A percentile compares a stretch with the other conserved stretches of the same genome.
Evolutionary conservation across 2,113 vertebrate genomes (phyloP).

Genomic region (Microtus richardsoni): DNA sequence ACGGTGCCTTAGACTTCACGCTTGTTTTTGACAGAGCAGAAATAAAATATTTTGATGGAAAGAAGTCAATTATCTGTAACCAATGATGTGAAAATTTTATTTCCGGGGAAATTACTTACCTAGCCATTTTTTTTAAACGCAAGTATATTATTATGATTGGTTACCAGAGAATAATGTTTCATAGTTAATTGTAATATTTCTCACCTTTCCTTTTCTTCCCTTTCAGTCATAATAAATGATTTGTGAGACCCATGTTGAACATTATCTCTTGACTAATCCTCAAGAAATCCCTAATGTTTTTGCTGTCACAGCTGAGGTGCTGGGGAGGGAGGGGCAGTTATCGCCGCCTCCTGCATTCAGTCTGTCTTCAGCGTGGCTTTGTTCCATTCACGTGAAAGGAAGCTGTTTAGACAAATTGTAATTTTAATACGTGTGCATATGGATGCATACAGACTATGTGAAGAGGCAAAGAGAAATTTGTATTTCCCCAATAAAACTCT

Average conservation of each 20-base stretch:
- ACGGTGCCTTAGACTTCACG: constrained; percentile 51
- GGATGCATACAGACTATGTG: not conserved
- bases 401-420: constrained; percentile 39
- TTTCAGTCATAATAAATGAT: constrained; percentile 81
- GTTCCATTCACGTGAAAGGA: constrained; percentile 55
- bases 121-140: constrained; percentile 70
- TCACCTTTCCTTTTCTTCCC: constrained; percentile 77
- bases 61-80: constrained; percentile 77
- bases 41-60: constrained; percentile 81
- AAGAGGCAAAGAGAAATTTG: not conserved
- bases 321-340: constrained; percentile 62
- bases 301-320: constrained; percentile 72
- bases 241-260: constrained; percentile 72
- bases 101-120: constrained; percentile 73
- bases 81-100: constrained; percentile 80
- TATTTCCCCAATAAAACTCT: not conserved
- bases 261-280: constrained; percentile 34
- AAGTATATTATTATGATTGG: constrained; percentile 78
- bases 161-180: constrained; percentile 74
- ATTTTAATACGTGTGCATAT: constrained; percentile 16
- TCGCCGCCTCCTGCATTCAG: not conserved
- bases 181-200: constrained; percentile 78
- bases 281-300: constrained; percentile 52
- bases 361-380: constrained; percentile 58
- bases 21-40: constrained; percentile 77